A percentile compares a stretch with the other conserved stretches of the same genome.
phyloP scores from a whole-genome alignment of 2,888 invertebrate species.

The Rotaria magnacalcarata region DNA sequence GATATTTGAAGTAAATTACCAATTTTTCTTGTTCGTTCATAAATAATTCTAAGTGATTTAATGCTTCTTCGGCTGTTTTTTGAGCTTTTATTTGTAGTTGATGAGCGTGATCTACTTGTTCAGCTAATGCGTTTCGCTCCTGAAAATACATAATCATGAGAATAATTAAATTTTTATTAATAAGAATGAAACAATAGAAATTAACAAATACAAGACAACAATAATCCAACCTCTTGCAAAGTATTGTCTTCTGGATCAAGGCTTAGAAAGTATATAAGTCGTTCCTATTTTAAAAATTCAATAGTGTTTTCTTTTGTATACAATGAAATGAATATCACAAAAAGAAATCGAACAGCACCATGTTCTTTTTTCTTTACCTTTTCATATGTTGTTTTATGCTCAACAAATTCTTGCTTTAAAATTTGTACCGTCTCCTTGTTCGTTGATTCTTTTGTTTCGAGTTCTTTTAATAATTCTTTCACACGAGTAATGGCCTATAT shows the following conservation, averaged over 20 bases:
- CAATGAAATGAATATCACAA: neutral
- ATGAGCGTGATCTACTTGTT: slow-evolving; percentile 54
- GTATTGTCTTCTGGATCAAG: slow-evolving; percentile 16
- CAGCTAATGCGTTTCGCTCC: slow-evolving; percentile 54
- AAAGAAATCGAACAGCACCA: no score
- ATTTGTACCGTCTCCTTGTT: slow-evolving; percentile 14
- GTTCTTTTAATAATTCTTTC: slow-evolving; percentile 1
- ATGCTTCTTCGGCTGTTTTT: slow-evolving; percentile 56
- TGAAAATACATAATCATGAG: slow-evolving; percentile 44
- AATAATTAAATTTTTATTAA: neutral
- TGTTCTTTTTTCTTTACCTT: neutral
- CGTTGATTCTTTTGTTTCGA: slow-evolving; percentile 15
- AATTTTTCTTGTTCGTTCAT: slow-evolving; percentile 57
- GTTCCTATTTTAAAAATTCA: neutral
- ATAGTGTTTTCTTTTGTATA: neutral
- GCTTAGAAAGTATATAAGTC: neutral
- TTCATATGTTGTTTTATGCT: slow-evolving; percentile 26
- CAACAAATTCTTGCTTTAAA: slow-evolving; percentile 31
- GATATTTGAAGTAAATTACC: slow-evolving; percentile 48
- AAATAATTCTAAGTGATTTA: slow-evolving; percentile 56
- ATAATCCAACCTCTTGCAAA: neutral
- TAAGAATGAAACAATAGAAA: neutral
- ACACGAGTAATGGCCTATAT: slow-evolving; percentile 2
- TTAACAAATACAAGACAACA: neutral
- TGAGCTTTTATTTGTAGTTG: slow-evolving; percentile 55